These are phyloP conservation scores for Pipra filicauda DNA, from an alignment of 2,113 vertebrate genomes.

Conservation along the genomic window DNA sequence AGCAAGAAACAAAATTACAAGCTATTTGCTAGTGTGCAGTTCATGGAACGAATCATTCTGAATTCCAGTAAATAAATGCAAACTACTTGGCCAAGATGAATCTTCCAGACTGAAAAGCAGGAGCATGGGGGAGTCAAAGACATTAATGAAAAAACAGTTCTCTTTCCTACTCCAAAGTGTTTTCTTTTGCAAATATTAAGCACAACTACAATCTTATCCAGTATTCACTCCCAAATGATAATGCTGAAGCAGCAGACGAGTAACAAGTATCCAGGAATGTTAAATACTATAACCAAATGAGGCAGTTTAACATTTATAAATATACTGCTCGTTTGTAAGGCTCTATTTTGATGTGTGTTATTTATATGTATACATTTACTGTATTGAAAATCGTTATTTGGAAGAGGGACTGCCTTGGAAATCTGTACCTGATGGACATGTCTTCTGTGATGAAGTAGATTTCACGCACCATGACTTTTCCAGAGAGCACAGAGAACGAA, in stretches of 20 bases:
- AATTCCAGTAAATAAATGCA: neutral
- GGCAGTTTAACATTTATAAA: neutral
- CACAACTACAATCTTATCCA: neutral
- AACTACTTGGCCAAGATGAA: neutral
- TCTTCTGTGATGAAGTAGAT: constrained; percentile 97
- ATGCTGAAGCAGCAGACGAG: neutral
- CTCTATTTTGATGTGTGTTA: neutral
- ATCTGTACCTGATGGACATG: constrained; percentile 92
- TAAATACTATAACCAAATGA: neutral
- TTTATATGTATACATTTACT: neutral
- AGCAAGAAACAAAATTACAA: neutral
- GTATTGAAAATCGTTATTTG: neutral
- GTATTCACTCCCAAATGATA: neutral
- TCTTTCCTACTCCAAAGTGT: neutral
- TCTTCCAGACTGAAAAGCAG: neutral
- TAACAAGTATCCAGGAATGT: neutral
- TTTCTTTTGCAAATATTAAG: neutral
- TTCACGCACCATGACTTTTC: constrained; percentile 98
- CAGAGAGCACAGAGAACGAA: constrained; percentile 96
- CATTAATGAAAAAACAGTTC: neutral
- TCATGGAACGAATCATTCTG: neutral
- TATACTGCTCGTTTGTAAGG: neutral
- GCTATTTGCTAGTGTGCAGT: rapidly evolving
- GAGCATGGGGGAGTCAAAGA: neutral
- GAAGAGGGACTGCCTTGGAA: neutral